phyloP scores from a whole-genome alignment of 2,888 invertebrate species.

The Andrena marginata region DNA sequence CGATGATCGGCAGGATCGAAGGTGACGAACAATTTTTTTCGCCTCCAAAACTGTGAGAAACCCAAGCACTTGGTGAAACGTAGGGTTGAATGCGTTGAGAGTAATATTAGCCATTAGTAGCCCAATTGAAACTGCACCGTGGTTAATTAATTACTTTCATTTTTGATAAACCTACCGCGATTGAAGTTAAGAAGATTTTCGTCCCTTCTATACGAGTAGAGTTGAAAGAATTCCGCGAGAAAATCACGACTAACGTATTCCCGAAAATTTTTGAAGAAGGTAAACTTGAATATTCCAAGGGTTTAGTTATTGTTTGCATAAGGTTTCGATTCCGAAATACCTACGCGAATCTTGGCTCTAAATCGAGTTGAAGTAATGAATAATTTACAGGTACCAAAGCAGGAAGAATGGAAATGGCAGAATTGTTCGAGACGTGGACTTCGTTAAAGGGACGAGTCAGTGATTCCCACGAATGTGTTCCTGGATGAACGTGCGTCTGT shows the following conservation, averaged over 20 bases:
- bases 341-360: neutral
- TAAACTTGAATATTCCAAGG: neutral
- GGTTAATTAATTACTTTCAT: too few relatives aligned
- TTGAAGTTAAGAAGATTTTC: too few relatives aligned
- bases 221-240: too few relatives aligned
- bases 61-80: neutral
- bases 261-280: too few relatives aligned
- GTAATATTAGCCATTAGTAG: neutral
- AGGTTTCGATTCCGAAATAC: too few relatives aligned
- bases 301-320: neutral
- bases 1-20: constrained; percentile 1
- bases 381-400: constrained; percentile 23
- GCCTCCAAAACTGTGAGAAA: neutral
- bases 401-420: neutral
- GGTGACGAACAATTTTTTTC: constrained; percentile 32
- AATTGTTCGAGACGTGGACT: neutral
- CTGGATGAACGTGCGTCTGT: constrained; percentile 32
- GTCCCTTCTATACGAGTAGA: too few relatives aligned
- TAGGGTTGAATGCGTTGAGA: too few relatives aligned
- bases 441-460: constrained; percentile 8
- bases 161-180: too few relatives aligned
- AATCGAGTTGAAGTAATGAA: neutral
- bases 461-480: constrained; percentile 10
- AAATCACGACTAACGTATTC: too few relatives aligned
- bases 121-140: neutral